These are phyloP conservation scores for Autographa pulchrina DNA, from an alignment of 2,888 invertebrate genomes.

Conservation along the genomic window DNA sequence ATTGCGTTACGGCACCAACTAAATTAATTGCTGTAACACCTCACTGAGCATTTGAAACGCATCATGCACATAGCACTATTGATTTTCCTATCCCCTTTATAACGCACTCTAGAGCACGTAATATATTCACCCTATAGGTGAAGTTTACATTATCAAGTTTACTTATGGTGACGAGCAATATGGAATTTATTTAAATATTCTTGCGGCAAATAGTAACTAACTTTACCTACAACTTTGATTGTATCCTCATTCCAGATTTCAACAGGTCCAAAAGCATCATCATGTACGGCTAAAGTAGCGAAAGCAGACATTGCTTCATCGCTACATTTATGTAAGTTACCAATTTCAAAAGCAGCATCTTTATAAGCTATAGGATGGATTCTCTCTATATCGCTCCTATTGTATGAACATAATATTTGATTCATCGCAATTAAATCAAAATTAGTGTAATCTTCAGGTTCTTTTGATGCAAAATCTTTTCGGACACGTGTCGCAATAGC, in stretches of 20 bases:
- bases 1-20: background rate
- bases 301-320: slow-evolving; percentile 81
- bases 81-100: background rate
- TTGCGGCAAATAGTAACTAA: slow-evolving; percentile 76
- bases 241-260: slow-evolving; percentile 78
- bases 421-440: slow-evolving; percentile 88
- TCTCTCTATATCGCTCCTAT: slow-evolving; percentile 83
- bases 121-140: background rate
- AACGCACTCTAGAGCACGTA: background rate
- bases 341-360: slow-evolving; percentile 82
- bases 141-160: background rate
- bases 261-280: slow-evolving; percentile 82
- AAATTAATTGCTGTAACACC: background rate
- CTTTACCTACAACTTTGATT: slow-evolving; percentile 77
- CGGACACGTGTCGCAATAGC: slow-evolving; percentile 87
- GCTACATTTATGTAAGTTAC: slow-evolving; percentile 83
- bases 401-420: slow-evolving; percentile 89
- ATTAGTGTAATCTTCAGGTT: slow-evolving; percentile 88
- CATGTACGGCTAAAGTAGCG: slow-evolving; percentile 80
- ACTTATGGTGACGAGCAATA: background rate
- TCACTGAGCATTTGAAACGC: background rate
- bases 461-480: slow-evolving; percentile 87
- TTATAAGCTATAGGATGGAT: slow-evolving; percentile 88
- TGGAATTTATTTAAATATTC: slow-evolving; percentile 27
- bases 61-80: background rate